Evolutionary conservation across 53 echinoderm and acorn worm genomes (phyloP).

Genomic region (Luidia sarsii): DNA sequence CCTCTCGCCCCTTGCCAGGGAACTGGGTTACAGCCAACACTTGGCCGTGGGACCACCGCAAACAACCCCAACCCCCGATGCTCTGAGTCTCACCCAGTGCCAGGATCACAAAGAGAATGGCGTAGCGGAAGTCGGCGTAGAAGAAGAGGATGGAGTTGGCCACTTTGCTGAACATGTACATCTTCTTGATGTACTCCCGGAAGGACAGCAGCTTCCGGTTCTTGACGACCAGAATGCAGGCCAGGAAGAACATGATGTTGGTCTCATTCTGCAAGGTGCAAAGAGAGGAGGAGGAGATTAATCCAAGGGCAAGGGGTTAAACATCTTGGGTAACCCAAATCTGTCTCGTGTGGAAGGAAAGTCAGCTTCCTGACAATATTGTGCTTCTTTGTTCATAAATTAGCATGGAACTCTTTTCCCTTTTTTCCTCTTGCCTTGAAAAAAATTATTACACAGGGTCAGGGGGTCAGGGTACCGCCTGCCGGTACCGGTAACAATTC

Average conservation of each 20-base stretch:
- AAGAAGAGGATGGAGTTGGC: constrained; percentile 76
- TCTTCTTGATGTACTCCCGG: constrained; percentile 64
- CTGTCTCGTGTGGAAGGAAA: too few relatives aligned
- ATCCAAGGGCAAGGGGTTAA: not conserved
- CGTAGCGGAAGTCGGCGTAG: constrained; percentile 71
- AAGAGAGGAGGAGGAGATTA: not conserved
- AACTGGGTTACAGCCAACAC: too few relatives aligned
- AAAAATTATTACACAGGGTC: too few relatives aligned
- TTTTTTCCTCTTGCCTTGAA: too few relatives aligned
- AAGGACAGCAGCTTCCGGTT: constrained; percentile 76
- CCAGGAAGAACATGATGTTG: constrained; percentile 84
- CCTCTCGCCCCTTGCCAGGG: constrained; percentile 66
- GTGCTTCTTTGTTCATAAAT: too few relatives aligned
- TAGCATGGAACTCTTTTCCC: too few relatives aligned
- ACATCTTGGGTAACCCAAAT: too few relatives aligned
- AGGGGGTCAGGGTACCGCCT: too few relatives aligned
- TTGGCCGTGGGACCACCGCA: too few relatives aligned
- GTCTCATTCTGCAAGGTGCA: constrained; percentile 85
- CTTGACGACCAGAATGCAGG: constrained; percentile 83
- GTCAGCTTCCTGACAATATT: too few relatives aligned
- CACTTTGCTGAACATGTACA: constrained; percentile 82
- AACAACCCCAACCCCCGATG: constrained; percentile 50
- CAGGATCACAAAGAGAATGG: constrained; percentile 48
- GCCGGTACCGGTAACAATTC: too few relatives aligned
- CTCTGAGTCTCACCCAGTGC: constrained; percentile 23